Conservation (phyloP, 2,113 vertebrate genomes). For the Eublepharis macularius region DNA sequence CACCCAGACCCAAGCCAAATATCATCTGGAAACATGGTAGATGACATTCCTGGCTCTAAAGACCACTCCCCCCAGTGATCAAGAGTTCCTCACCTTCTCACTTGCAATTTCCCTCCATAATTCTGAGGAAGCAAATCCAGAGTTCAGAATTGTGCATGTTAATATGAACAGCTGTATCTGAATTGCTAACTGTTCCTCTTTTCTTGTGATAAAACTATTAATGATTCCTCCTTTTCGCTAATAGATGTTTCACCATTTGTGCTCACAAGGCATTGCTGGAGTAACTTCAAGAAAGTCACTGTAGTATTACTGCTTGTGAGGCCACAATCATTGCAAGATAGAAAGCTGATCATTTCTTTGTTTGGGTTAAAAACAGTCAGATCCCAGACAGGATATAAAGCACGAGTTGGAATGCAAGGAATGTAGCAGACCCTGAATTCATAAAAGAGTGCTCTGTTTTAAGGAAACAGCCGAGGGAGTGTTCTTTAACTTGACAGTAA, state of each 20-base stretch:
- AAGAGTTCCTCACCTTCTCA: too few species aligned
- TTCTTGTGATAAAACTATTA: background rate
- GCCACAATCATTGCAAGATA: background rate
- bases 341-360: background rate
- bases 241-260: fast-evolving
- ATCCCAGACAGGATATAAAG: conserved; percentile 22
- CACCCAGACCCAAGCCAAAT: too few species aligned
- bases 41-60: too few species aligned
- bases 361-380: conserved; percentile 24
- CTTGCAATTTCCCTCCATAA: too few species aligned
- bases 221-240: background rate
- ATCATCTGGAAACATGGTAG: too few species aligned
- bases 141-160: background rate
- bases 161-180: background rate
- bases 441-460: conserved; percentile 9
- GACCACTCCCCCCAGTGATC: too few species aligned
- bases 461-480: conserved; percentile 12
- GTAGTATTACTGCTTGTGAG: fast-evolving
- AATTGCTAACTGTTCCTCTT: background rate
- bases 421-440: conserved; percentile 27
- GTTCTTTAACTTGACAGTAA: conserved; percentile 27
- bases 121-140: background rate
- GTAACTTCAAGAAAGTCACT: background rate
- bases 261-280: background rate
- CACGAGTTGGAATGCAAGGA: conserved; percentile 33